Conservation (phyloP, 2,888 invertebrate genomes). For the Ochropleura leucogaster region DNA sequence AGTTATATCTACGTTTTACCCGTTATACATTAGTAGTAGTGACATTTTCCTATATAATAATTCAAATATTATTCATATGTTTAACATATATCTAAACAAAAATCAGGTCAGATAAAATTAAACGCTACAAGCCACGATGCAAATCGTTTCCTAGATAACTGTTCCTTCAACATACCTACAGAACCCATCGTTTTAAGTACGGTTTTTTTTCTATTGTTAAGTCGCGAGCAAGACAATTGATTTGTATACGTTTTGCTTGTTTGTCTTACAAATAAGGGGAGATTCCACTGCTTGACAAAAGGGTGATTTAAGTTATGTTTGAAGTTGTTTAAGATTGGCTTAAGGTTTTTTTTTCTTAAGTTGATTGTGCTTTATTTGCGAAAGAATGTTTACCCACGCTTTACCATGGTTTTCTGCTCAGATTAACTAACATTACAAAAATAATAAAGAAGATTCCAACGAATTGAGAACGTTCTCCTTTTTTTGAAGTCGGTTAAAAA, state of each 20-base stretch:
- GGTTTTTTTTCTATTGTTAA: constrained; percentile 18
- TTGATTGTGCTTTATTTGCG: constrained; percentile 51
- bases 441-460: too few relatives aligned
- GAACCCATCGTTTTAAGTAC: constrained; percentile 28
- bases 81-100: neutral
- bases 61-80: neutral
- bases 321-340: constrained; percentile 51
- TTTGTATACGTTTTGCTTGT: constrained; percentile 79
- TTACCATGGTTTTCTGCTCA: too few relatives aligned
- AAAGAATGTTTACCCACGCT: constrained; percentile 13
- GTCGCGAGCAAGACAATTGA: constrained; percentile 78
- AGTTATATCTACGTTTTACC: too few relatives aligned
- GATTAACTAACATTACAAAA: neutral
- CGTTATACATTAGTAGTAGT: too few relatives aligned
- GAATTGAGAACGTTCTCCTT: too few relatives aligned
- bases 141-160: neutral
- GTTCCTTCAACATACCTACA: neutral
- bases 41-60: neutral
- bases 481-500: too few relatives aligned
- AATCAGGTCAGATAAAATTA: neutral
- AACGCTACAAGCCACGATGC: neutral
- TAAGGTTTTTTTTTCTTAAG: constrained; percentile 44
- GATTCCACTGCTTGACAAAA: constrained; percentile 76
- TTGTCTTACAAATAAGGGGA: constrained; percentile 82
- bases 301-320: constrained; percentile 54